Base-by-base conservation (phyloP, 2,797 vertebrate genomes). In the Thaleichthys pacificus region DNA sequence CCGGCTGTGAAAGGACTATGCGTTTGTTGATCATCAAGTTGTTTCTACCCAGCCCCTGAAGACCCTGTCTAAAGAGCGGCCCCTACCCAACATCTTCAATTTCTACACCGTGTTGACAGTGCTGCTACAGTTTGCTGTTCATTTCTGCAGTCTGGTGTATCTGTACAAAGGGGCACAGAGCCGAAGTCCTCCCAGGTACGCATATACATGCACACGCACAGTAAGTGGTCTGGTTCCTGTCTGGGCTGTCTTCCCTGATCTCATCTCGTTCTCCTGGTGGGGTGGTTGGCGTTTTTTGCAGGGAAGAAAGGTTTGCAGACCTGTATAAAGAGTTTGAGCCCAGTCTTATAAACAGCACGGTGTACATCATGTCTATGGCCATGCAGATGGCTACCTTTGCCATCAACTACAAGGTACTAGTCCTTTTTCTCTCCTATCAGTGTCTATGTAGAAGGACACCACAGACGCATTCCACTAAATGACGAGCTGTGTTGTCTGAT, bases 351-450 rank as follows among this genome's bases (percentile, higher is more conserved):
- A 99, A 99, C 92, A 99, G 97, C 91, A 99, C 97, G 0, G 96
- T 99, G 69, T 99, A 99, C 84, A 97, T 99, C 82, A 98, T 99
- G 96, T 97, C 97, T 2, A 97, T 99, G 97, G 97, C 97, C 58
- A 99, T 98, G 97, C 97, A 99, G 84, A 97, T 97, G 93, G 97
- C 96, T 74, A 99, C 97, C 0, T 99, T 99, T n/a, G 97, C 97
- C 68, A 99, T 99, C 89, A 99, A 99, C 89, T 99, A 99, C 88
- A 99, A 97, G 96, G 97, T 97, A 90, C 17, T 54, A 72, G 4
- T 65, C 32, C 8, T 64, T 38, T 24, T 28, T 24, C 14, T 26
- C 42, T 24, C 14, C 38, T 61, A 65, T 0, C 56, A 58, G 11
- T 73, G 4, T 62, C 17, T 74, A 21, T 8, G 32, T 71, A 58